Conservation (phyloP, 1,140 invertebrate species). For the Laupala kohalensis region DNA sequence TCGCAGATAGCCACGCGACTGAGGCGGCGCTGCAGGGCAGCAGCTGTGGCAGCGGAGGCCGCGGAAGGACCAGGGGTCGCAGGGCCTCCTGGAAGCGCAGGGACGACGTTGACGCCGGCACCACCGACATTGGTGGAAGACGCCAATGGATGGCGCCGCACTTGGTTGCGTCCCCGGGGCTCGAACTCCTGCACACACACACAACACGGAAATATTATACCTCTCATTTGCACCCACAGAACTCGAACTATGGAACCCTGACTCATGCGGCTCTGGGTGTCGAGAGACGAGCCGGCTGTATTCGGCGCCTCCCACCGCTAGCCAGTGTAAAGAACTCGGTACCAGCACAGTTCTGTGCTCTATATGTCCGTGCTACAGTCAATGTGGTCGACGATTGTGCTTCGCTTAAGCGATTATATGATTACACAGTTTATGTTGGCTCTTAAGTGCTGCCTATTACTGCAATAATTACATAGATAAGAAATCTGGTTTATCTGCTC, state of each 20-base stretch:
- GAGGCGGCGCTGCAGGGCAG: constrained; percentile 50
- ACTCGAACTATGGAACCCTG: neutral
- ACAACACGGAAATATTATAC: constrained; percentile 13
- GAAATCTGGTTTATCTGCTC: too few relatives aligned
- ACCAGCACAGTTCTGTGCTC: neutral
- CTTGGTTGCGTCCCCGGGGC: constrained; percentile 72
- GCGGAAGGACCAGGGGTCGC: constrained; percentile 25
- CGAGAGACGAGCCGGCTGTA: too few relatives aligned
- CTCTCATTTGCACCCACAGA: neutral
- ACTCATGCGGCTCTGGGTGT: too few relatives aligned
- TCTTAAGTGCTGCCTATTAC: too few relatives aligned
- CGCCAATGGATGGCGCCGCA: constrained; percentile 61
- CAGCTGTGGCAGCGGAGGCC: constrained; percentile 36
- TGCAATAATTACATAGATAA: too few relatives aligned
- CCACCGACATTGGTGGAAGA: constrained; percentile 19
- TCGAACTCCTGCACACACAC: constrained; percentile 61
- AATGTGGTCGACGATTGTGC: too few relatives aligned
- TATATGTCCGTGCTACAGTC: neutral
- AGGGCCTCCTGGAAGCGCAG: constrained; percentile 1
- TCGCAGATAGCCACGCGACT: constrained; percentile 59
- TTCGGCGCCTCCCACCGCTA: too few relatives aligned
- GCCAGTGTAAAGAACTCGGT: neutral
- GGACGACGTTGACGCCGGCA: constrained; percentile 24
- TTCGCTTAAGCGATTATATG: neutral
- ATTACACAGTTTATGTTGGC: neutral